Conservation (phyloP, 2,797 vertebrate genomes). For the Cryptoblepharus egeriae region DNA sequence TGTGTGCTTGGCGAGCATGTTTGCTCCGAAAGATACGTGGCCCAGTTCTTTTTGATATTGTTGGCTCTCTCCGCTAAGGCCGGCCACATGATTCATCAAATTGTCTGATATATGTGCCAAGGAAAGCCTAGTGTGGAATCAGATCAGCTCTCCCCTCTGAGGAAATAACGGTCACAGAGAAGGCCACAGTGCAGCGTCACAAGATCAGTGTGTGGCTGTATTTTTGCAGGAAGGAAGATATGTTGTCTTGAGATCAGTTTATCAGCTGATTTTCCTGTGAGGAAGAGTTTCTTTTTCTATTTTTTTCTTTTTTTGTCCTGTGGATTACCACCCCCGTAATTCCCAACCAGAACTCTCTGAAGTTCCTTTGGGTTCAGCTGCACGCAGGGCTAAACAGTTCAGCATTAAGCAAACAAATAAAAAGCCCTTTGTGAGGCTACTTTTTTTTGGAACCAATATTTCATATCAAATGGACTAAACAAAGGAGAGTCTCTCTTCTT, state of each 20-base stretch:
- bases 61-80: slow-evolving; percentile 51
- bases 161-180: slow-evolving; percentile 51
- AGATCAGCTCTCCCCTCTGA: neutral
- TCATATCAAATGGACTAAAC: slow-evolving; percentile 68
- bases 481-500: slow-evolving; percentile 58
- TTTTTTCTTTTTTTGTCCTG: slow-evolving; percentile 57
- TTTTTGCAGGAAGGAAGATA: slow-evolving; percentile 80
- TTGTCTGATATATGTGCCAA: slow-evolving; percentile 53
- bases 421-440: slow-evolving; percentile 72
- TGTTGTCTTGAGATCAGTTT: slow-evolving; percentile 75
- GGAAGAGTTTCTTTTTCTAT: slow-evolving; percentile 56
- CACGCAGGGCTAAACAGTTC: slow-evolving; percentile 59
- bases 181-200: slow-evolving; percentile 55
- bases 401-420: slow-evolving; percentile 75
- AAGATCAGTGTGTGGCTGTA: slow-evolving; percentile 69
- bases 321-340: slow-evolving; percentile 76
- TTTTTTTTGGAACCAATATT: slow-evolving; percentile 58
- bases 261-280: slow-evolving; percentile 79
- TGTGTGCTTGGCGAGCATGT: slow-evolving; percentile 42
- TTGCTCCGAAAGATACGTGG: slow-evolving; percentile 55
- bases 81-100: slow-evolving; percentile 55
- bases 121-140: slow-evolving; percentile 44
- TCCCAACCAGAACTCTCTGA: slow-evolving; percentile 70
- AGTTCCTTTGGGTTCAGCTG: slow-evolving; percentile 69
- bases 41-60: slow-evolving; percentile 53